These are phyloP conservation scores for Hestina assimilis DNA, from an alignment of 1,140 invertebrate genomes.

Conservation along the genomic window DNA sequence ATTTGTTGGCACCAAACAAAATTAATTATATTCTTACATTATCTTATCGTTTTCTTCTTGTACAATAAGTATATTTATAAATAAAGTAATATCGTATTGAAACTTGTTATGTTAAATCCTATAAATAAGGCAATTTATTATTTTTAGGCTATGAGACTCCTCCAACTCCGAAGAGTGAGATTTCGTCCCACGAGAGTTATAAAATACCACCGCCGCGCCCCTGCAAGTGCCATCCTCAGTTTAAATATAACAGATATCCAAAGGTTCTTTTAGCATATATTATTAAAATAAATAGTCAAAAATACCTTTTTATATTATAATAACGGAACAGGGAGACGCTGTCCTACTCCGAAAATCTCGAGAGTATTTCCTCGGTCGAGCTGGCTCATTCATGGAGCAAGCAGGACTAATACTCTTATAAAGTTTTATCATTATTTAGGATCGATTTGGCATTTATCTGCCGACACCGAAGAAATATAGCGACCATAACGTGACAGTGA, in stretches of 20 bases:
- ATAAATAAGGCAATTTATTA: not conserved
- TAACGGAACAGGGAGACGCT: too few species aligned
- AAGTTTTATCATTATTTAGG: conserved; percentile 31
- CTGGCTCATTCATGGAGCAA: too few species aligned
- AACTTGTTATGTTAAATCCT: too few species aligned
- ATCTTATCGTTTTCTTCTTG: too few species aligned
- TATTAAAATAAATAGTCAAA: not conserved
- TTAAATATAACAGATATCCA: conserved; percentile 55
- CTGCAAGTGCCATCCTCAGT: conserved; percentile 55
- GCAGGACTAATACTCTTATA: too few species aligned
- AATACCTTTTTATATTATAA: too few species aligned
- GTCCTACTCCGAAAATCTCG: too few species aligned
- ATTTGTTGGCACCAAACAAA: too few species aligned
- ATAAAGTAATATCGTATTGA: too few species aligned
- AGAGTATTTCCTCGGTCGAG: too few species aligned
- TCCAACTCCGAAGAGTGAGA: conserved; percentile 46
- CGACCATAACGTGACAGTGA: conserved; percentile 41
- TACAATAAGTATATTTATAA: too few species aligned
- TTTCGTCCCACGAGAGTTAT: conserved; percentile 60
- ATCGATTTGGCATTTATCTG: conserved; percentile 64
- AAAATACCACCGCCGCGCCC: conserved; percentile 48
- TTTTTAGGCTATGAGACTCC: conserved; percentile 58
- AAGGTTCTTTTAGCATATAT: conserved; percentile 41
- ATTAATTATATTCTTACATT: too few species aligned
- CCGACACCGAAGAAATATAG: conserved; percentile 31